phyloP scores from a whole-genome alignment of 2,888 invertebrate species.

The Geophilus truncorum region DNA sequence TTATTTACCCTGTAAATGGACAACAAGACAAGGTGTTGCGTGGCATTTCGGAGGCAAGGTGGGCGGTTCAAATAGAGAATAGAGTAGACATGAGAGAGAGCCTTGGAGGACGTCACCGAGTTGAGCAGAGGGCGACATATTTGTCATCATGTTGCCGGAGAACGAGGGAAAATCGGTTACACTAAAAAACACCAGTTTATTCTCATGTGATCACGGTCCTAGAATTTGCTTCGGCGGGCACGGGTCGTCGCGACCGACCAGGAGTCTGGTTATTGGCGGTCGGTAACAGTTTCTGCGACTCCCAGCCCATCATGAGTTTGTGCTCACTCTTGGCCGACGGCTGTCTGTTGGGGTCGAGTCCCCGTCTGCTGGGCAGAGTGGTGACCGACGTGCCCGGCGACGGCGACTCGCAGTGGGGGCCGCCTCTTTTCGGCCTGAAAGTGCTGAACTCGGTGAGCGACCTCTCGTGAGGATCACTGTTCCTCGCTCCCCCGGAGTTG shows the following conservation, averaged over 20 bases:
- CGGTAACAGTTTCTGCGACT: neutral
- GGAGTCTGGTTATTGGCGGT: neutral
- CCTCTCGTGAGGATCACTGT: slow-evolving; percentile 37
- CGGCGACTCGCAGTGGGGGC: neutral
- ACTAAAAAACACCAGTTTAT: neutral
- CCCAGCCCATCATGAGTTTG: neutral
- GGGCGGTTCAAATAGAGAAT: slow-evolving; percentile 7
- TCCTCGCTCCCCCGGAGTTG: slow-evolving; percentile 25
- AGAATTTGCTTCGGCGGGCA: neutral
- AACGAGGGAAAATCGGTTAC: slow-evolving; percentile 11
- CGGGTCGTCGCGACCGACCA: slow-evolving; percentile 9
- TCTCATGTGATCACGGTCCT: slow-evolving; percentile 33
- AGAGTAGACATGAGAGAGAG: neutral
- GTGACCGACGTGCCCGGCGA: neutral
- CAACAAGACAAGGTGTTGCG: slow-evolving; percentile 27
- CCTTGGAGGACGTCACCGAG: slow-evolving; percentile 23
- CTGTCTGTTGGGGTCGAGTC: neutral
- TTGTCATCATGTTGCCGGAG: slow-evolving; percentile 2
- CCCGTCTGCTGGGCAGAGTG: neutral
- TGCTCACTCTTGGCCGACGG: slow-evolving; percentile 3
- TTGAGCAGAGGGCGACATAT: slow-evolving; percentile 21
- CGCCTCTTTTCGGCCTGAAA: slow-evolving; percentile 34
- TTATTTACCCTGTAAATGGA: slow-evolving; percentile 27
- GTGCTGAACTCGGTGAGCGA: slow-evolving; percentile 37
- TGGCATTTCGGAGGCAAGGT: slow-evolving; percentile 25